Base-by-base conservation (phyloP, 2,888 invertebrate genomes). In the Agrochola lota region DNA sequence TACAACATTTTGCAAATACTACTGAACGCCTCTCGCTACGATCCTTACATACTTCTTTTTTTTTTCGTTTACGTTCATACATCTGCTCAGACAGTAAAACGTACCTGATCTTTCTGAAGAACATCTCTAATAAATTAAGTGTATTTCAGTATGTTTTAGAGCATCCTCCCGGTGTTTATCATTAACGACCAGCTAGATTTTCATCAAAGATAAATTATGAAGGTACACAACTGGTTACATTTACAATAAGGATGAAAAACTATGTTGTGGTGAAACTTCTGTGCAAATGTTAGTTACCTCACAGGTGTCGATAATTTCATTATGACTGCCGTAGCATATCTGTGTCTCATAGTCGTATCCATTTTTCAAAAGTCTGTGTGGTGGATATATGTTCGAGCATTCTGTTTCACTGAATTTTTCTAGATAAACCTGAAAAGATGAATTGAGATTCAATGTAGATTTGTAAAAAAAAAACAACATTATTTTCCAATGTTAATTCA, bases 331-430 rank as follows among this genome's bases (percentile, higher is more conserved):
- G 52, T 52, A 87, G 26, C 86, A 87, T 81, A 80, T 81, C 35
- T 87, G 86, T 11, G 66, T 87, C 2, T 70, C 40, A 40, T 63
- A 62, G 11, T 87, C 85, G 40, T 82, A 87, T 0, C 86, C 86
- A 43, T 71, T 26, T 26, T 23, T 57, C 68, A 87, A 26, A 23
- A 15, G 85, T 35, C 87, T 63, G 35, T 87, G 87, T 11, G 57
- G 67, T n/a, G 46, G 68, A 23, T 72, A 87, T 11, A 77, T 60
- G 3, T 20, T 11, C 0, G 72, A 62, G 30, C 87, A 87, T 60
- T 85, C 78, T 11, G 57, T 35, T 30, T 85, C 70, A 2, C 15
- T 49, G 40, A 46, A 87, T 63, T 63, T 20, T 0, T 0, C 0
- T 1, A 86, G 43, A 5, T 35, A 4, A 20, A 86, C 78, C 86